Conservation (phyloP, 1,140 invertebrate genomes). For the Philopotamus ludificatus region DNA sequence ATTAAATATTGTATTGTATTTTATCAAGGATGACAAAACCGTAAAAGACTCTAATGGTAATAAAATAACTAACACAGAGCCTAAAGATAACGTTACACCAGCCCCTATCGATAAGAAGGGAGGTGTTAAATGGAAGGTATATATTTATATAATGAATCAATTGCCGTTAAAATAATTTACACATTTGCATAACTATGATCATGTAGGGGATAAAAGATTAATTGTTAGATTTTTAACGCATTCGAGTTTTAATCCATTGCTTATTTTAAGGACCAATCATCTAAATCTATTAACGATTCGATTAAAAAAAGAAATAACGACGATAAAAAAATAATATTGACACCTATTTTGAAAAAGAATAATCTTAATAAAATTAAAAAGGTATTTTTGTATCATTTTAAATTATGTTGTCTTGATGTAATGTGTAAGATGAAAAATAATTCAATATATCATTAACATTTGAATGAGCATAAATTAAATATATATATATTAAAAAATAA, state of each 20-base stretch:
- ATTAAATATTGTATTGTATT: not conserved
- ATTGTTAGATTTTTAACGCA: not conserved
- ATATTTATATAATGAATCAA: not conserved
- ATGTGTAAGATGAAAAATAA: no score
- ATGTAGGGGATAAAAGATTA: not conserved
- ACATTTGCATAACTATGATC: not conserved
- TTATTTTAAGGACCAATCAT: conserved; percentile 35
- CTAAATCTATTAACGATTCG: conserved; percentile 42
- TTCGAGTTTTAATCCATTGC: not conserved
- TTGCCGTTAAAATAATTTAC: not conserved
- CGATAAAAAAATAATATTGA: not conserved
- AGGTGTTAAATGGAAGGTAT: conserved; percentile 24
- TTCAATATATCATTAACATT: no score
- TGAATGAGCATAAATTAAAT: no score
- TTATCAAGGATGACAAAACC: not conserved
- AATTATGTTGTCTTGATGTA: no score
- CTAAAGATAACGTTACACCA: not conserved
- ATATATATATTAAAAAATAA: no score
- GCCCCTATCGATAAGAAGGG: conserved; percentile 21
- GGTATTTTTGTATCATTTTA: not conserved
- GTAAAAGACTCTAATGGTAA: not conserved
- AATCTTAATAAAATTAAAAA: not conserved
- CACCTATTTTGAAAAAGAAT: not conserved
- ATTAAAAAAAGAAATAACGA: not conserved
- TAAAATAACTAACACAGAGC: not conserved